These are phyloP conservation scores for Diglossa brunneiventris DNA, from an alignment of 2,113 vertebrate species.

Conservation along the genomic window DNA sequence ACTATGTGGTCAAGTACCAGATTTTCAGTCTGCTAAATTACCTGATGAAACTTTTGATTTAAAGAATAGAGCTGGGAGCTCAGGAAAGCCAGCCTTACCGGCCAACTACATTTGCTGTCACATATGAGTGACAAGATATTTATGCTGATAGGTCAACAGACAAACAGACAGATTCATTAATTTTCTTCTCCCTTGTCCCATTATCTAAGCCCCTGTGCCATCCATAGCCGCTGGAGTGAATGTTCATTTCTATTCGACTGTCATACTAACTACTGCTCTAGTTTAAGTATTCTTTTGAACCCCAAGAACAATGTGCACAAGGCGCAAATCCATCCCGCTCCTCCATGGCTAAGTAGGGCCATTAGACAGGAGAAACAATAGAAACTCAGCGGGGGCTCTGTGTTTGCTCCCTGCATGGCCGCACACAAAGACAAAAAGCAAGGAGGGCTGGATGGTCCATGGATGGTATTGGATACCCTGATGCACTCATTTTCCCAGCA, in stretches of 20 bases:
- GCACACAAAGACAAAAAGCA: slow-evolving; percentile 59
- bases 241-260: slow-evolving; percentile 62
- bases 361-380: slow-evolving; percentile 68
- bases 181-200: slow-evolving; percentile 34
- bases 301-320: slow-evolving; percentile 51
- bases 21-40: not conserved
- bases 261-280: slow-evolving; percentile 57
- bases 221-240: slow-evolving; percentile 33
- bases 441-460: slow-evolving; percentile 43
- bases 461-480: slow-evolving; percentile 40
- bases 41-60: slow-evolving; percentile 23
- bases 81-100: rapidly evolving
- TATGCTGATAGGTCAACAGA: slow-evolving; percentile 18
- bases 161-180: slow-evolving; percentile 37
- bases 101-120: not conserved
- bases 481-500: slow-evolving; percentile 50
- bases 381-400: slow-evolving; percentile 46
- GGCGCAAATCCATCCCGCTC: slow-evolving; percentile 55
- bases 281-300: slow-evolving; percentile 67
- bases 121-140: slow-evolving; percentile 28
- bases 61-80: not conserved
- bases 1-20: not conserved
- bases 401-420: slow-evolving; percentile 52
- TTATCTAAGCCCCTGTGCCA: slow-evolving; percentile 32
- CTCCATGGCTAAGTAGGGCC: slow-evolving; percentile 56